Percentiles rank a stretch among this genome's conserved stretches.
These are phyloP conservation scores for Phrynocephalus forsythii DNA, from an alignment of 2,797 vertebrate species.

Conservation along the genomic window DNA sequence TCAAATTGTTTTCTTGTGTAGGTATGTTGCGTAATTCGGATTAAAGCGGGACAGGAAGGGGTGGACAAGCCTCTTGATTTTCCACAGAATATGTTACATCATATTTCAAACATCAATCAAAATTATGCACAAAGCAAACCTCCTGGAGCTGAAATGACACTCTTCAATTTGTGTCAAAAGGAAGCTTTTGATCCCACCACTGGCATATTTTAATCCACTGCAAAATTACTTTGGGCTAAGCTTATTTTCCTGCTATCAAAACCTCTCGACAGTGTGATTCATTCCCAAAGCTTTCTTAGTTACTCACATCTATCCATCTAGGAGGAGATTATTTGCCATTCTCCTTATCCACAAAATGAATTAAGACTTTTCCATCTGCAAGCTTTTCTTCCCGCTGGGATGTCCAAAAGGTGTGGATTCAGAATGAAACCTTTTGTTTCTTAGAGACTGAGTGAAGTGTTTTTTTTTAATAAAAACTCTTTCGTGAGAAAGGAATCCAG, in stretches of 20 bases:
- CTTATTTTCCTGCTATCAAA: conserved; percentile 47
- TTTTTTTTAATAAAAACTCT: no score
- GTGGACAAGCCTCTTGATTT: neutral
- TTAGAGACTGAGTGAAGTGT: conserved; percentile 45
- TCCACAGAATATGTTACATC: neutral
- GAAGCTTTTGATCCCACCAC: conserved; percentile 31
- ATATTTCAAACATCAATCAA: neutral
- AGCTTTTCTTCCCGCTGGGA: conserved; percentile 51
- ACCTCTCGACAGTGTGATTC: conserved; percentile 56
- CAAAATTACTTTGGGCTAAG: conserved; percentile 57
- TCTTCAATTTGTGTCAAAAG: conserved; percentile 32
- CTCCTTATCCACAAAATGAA: conserved; percentile 66
- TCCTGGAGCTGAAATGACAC: neutral
- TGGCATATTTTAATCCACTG: conserved; percentile 49
- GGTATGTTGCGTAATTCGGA: neutral
- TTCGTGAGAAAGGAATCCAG: conserved; percentile 9
- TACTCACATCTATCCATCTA: conserved; percentile 58
- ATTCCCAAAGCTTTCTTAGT: conserved; percentile 52
- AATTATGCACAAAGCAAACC: conserved; percentile 3
- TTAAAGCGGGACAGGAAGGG: neutral
- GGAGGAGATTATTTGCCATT: conserved; percentile 57
- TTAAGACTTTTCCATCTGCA: conserved; percentile 50
- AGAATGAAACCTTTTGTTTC: conserved; percentile 53
- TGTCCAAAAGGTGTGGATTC: conserved; percentile 59
- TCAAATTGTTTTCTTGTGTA: neutral